A percentile compares a stretch with the other conserved stretches of the same genome.
These are phyloP conservation scores for Vidua chalybeata DNA, from an alignment of 2,113 vertebrate species.

Conservation along the genomic window DNA sequence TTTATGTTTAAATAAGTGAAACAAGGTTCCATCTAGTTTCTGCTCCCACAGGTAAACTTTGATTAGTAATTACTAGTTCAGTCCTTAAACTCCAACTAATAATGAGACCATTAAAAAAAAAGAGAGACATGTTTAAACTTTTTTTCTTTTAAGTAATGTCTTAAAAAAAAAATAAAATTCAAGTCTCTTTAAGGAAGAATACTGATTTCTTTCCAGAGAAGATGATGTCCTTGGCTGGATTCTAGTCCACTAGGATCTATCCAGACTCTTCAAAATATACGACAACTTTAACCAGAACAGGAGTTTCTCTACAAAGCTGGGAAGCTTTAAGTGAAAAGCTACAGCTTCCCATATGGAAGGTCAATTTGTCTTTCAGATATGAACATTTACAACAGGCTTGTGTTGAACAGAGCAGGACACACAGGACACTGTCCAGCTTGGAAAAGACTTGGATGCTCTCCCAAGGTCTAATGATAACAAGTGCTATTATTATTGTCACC, in stretches of 20 bases:
- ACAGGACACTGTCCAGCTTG: not conserved
- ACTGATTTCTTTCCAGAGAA: not conserved
- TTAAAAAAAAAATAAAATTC: not conserved
- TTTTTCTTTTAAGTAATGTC: not conserved
- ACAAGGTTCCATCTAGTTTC: not conserved
- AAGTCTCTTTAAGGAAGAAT: not conserved
- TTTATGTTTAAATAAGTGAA: not conserved
- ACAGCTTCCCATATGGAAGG: not conserved
- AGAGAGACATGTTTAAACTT: not conserved
- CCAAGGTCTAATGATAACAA: not conserved
- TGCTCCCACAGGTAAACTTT: not conserved
- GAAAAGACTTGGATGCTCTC: not conserved
- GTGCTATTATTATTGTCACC: not conserved
- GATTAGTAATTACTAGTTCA: not conserved
- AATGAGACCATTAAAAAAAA: not conserved
- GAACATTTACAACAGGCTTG: not conserved
- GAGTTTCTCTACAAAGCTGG: not conserved
- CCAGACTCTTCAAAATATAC: not conserved
- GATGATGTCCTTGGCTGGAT: not conserved
- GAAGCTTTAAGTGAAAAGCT: not conserved
- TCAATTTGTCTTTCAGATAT: not conserved
- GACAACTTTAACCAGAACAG: not conserved
- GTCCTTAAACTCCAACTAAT: not conserved
- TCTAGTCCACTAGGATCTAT: not conserved
- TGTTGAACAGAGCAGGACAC: not conserved